Conservation (phyloP, 1,140 invertebrate genomes). For the Rhopalosiphum maidis region DNA sequence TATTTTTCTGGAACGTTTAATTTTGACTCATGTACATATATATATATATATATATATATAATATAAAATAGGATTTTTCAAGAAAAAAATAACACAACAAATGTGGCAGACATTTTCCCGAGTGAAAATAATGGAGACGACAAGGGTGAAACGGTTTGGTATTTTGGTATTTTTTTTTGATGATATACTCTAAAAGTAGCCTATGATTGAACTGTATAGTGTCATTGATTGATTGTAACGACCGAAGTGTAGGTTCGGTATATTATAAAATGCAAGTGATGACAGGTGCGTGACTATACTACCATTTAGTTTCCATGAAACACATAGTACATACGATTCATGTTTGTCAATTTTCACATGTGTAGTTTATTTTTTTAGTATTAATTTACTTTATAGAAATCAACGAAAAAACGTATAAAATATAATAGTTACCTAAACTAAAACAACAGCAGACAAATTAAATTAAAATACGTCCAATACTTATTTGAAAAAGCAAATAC, state of each 20-base stretch:
- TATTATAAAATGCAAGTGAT: neutral
- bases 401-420: neutral
- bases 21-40: neutral
- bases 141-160: neutral
- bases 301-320: neutral
- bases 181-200: conserved; percentile 13
- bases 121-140: neutral
- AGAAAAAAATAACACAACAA: neutral
- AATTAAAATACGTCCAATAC: neutral
- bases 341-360: neutral
- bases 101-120: neutral
- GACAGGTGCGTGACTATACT: conserved; percentile 4
- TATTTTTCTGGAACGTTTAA: conserved; percentile 10
- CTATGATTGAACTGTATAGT: neutral
- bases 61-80: neutral
- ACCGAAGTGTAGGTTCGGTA: neutral
- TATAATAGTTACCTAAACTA: neutral
- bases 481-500: neutral
- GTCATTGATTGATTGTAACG: neutral
- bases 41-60: neutral
- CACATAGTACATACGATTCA: neutral
- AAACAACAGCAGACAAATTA: neutral
- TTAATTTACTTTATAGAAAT: neutral
- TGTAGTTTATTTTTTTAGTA: neutral
- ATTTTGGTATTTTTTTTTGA: neutral